Evolutionary conservation across 2,113 vertebrate species (phyloP).

Genomic region (Pelecanoides urinatrix): DNA sequence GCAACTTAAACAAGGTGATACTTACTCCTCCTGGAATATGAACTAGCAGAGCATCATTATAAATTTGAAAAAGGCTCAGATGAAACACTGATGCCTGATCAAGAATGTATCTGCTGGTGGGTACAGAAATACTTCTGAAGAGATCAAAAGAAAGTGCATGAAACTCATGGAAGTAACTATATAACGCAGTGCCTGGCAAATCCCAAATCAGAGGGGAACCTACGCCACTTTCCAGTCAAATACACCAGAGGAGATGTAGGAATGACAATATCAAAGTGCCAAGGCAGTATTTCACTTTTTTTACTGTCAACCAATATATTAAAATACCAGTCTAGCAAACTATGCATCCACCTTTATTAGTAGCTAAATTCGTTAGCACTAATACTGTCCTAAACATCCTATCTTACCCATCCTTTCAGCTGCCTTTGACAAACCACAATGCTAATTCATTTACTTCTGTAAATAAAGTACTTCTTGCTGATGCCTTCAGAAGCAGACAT

Average conservation of each 20-base stretch:
- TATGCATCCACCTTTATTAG: background rate
- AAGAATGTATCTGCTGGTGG: background rate
- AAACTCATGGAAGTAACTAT: background rate
- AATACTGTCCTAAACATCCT: background rate
- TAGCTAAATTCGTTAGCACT: background rate
- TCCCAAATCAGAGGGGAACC: background rate
- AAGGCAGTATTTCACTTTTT: background rate
- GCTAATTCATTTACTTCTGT: no score
- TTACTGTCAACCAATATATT: background rate
- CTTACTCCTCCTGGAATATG: background rate
- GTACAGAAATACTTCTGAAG: background rate
- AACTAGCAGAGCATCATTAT: background rate
- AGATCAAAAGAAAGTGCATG: slow-evolving; percentile 9
- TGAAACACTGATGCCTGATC: background rate
- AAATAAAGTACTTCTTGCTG: background rate
- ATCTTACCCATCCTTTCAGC: background rate
- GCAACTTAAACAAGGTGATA: background rate
- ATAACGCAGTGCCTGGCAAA: background rate
- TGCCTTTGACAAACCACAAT: background rate
- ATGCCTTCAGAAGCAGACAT: background rate
- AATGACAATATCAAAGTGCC: background rate
- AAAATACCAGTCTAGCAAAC: background rate
- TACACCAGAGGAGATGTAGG: background rate
- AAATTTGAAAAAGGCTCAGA: slow-evolving; percentile 3
- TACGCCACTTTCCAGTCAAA: background rate